Conservation (phyloP, 2,888 invertebrate genomes). For the Coecobrya sp. region DNA sequence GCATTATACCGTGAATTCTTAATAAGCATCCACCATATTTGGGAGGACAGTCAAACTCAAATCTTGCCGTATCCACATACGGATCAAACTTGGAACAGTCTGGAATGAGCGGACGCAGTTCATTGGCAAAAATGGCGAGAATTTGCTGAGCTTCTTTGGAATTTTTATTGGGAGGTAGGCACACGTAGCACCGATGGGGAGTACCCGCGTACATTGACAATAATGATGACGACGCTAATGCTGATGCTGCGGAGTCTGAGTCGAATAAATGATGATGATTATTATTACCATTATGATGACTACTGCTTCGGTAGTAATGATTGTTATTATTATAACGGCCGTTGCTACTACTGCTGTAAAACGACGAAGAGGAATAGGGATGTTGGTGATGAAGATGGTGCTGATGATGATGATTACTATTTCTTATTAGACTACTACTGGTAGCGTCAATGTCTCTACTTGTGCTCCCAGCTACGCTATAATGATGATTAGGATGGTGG, state of each 20-base stretch:
- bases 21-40: slow-evolving; percentile 80
- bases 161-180: slow-evolving; percentile 82
- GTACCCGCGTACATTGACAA: slow-evolving; percentile 26
- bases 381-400: slow-evolving; percentile 27
- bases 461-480: slow-evolving; percentile 48
- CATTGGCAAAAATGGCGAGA: slow-evolving; percentile 78
- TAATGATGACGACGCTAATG: slow-evolving; percentile 47
- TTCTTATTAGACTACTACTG: slow-evolving; percentile 17
- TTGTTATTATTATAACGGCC: slow-evolving; percentile 44
- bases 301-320: slow-evolving; percentile 16
- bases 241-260: slow-evolving; percentile 15
- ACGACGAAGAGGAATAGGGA: slow-evolving; percentile 2
- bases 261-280: slow-evolving; percentile 58
- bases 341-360: slow-evolving; percentile 17
- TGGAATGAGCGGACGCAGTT: slow-evolving; percentile 72
- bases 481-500: slow-evolving; percentile 56
- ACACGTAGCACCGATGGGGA: slow-evolving; percentile 83
- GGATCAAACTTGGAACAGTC: slow-evolving; percentile 82
- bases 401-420: slow-evolving; percentile 21
- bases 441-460: slow-evolving; percentile 15
- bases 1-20: slow-evolving; percentile 81
- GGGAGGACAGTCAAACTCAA: slow-evolving; percentile 83
- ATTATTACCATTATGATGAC: slow-evolving; percentile 52
- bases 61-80: slow-evolving; percentile 68
- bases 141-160: slow-evolving; percentile 82